phyloP scores from a whole-genome alignment of 2,888 invertebrate genomes.

The Heliconius hortense region DNA sequence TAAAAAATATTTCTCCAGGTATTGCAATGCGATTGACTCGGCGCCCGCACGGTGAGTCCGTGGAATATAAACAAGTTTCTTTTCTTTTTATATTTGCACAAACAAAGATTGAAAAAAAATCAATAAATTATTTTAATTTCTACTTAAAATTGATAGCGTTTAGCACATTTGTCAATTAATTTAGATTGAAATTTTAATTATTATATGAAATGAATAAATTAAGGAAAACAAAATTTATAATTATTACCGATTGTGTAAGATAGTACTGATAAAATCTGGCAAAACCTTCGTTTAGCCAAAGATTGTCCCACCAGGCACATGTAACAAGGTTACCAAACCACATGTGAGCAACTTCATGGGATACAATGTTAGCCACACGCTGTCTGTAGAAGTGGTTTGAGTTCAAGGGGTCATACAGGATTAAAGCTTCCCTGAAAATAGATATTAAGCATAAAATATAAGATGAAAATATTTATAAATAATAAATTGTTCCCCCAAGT shows the following conservation, averaged over 20 bases:
- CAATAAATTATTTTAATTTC: no score
- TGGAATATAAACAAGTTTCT: no score
- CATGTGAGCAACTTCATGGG: slow-evolving; percentile 91
- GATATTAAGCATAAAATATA: background rate
- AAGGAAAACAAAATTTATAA: background rate
- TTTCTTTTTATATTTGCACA: no score
- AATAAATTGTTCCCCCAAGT: no score
- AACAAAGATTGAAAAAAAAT: no score
- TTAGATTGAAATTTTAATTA: no score
- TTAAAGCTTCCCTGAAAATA: slow-evolving; percentile 80
- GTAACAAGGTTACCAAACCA: slow-evolving; percentile 92
- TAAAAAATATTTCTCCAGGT: no score
- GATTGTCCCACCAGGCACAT: slow-evolving; percentile 87
- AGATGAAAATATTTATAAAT: background rate
- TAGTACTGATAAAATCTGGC: slow-evolving; percentile 88
- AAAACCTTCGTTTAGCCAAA: slow-evolving; percentile 88
- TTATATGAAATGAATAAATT: background rate
- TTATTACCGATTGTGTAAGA: slow-evolving; percentile 75
- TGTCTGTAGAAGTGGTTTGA: slow-evolving; percentile 83
- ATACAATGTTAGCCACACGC: slow-evolving; percentile 84
- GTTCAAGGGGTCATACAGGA: slow-evolving; percentile 75
- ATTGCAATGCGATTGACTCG: no score
- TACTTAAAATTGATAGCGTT: no score
- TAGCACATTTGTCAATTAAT: no score
- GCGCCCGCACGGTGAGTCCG: no score